Conservation (phyloP, 2,797 vertebrate genomes). For the Lepilemur ruficaudatus region DNA sequence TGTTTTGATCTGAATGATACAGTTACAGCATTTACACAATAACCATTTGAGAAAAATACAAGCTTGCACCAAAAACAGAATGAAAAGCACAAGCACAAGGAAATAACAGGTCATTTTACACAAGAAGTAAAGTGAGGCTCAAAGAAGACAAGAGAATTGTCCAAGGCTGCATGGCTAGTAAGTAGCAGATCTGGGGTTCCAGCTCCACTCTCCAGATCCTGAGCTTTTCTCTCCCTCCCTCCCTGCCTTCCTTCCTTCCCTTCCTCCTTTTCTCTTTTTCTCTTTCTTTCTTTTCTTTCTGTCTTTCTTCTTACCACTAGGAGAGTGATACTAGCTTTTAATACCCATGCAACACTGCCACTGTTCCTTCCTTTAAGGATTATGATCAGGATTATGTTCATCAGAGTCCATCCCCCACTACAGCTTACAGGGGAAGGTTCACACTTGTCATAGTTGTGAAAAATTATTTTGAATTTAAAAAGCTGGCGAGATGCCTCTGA, state of each 20-base stretch:
- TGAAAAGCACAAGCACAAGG: background rate
- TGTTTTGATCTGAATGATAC: background rate
- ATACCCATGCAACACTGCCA: background rate
- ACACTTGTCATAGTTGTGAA: background rate
- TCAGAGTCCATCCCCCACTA: background rate
- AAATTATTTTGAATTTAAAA: constrained; percentile 35
- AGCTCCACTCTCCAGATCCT: background rate
- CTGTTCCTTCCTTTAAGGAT: background rate
- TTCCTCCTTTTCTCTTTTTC: too few relatives aligned
- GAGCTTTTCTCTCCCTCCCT: background rate
- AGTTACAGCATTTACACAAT: background rate
- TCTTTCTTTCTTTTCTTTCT: too few relatives aligned
- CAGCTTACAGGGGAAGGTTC: background rate
- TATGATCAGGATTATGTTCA: background rate
- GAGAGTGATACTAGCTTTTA: background rate
- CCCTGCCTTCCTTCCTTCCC: too few relatives aligned
- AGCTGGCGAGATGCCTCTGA: background rate
- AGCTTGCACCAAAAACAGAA: background rate
- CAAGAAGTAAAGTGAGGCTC: background rate
- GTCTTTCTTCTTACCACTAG: too few relatives aligned
- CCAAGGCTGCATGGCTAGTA: background rate
- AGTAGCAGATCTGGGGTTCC: background rate
- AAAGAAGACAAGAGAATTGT: background rate
- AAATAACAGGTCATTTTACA: background rate
- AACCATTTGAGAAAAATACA: background rate